phyloP scores from a whole-genome alignment of 2,797 vertebrate genomes.

The Liasis olivaceus region DNA sequence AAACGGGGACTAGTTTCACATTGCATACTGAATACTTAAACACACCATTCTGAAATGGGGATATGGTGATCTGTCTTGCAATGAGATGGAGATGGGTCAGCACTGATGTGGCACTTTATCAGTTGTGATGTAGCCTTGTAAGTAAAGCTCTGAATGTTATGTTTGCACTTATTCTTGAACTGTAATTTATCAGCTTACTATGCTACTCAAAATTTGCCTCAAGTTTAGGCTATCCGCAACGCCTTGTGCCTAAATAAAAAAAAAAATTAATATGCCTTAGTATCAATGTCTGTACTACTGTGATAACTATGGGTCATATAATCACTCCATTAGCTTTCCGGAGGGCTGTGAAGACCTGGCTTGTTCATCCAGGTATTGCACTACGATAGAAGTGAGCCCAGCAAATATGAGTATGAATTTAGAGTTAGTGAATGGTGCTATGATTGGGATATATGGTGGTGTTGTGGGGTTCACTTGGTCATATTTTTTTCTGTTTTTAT shows the following conservation, averaged over 20 bases:
- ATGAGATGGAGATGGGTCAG: conserved; percentile 73
- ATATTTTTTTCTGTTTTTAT: not conserved
- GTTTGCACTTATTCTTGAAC: conserved; percentile 78
- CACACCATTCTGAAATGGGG: conserved; percentile 61
- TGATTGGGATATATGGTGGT: not conserved
- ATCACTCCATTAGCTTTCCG: not conserved
- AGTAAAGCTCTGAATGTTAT: conserved; percentile 82
- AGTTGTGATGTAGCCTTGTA: conserved; percentile 77
- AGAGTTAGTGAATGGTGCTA: not conserved
- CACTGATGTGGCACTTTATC: conserved; percentile 80
- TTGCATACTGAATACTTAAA: conserved; percentile 63
- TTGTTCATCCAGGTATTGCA: not conserved
- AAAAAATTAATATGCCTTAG: conserved; percentile 75
- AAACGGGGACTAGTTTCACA: conserved; percentile 65
- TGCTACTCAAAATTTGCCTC: conserved; percentile 72
- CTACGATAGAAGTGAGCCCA: not conserved
- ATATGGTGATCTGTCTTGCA: conserved; percentile 67
- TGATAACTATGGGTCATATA: not conserved
- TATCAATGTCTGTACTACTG: conserved; percentile 58
- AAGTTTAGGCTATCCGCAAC: conserved; percentile 75
- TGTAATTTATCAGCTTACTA: conserved; percentile 76
- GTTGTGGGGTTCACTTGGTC: not conserved
- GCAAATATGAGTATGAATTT: not conserved
- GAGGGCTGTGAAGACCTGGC: not conserved
- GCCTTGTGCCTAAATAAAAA: conserved; percentile 88